Evolutionary conservation across 1,140 invertebrate genomes (phyloP), one percentile per base, ranked within the genome.

Genomic region (Diorhabda sublineata): DNA sequence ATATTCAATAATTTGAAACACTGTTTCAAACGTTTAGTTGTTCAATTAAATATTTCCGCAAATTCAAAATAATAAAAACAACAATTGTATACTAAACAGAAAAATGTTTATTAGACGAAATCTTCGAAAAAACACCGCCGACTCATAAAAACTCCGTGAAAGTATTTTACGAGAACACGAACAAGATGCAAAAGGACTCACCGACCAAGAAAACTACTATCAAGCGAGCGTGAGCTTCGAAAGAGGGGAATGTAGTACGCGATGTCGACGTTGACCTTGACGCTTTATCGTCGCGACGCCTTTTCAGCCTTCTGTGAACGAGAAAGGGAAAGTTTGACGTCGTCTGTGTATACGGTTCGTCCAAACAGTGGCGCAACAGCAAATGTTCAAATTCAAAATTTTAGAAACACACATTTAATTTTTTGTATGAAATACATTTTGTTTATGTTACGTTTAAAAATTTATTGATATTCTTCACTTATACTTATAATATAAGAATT

Each of bases 201-300:
- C 11, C 26, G 47, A 64, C 45, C 42, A 56, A 26, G 63, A 47
- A 64, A 64, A 64, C 45, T 26, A 47, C 45, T 64, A 41, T 42
- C 56, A 26, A 64, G 63, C 52, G 52, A 64, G 56, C 26, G 45
- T n/a, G 45, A 26, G 63, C 5, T 11, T 60, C 11, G 5, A 60
- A 60, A 41, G 66, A 67, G 4, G 47, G 52, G 47, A 67, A 60
- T 61, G 66, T 45, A 41, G 47, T 58, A 67, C 66, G 44, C 41
- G 58, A 45, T 56, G 66, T 61, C 66, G 11, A 41, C 58, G 9
- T 9, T 43, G 66, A 60, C 66, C 66, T 61, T 61, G 66, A 60
- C 58, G 60, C 64, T 57, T 52, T 52, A 58, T 52, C 66, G 66
- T 52, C 66, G 66, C 66, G 66, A 67, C 58, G 57, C 60, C 66